Conservation (phyloP, 1,140 invertebrate genomes). For the Hyles euphorbiae region DNA sequence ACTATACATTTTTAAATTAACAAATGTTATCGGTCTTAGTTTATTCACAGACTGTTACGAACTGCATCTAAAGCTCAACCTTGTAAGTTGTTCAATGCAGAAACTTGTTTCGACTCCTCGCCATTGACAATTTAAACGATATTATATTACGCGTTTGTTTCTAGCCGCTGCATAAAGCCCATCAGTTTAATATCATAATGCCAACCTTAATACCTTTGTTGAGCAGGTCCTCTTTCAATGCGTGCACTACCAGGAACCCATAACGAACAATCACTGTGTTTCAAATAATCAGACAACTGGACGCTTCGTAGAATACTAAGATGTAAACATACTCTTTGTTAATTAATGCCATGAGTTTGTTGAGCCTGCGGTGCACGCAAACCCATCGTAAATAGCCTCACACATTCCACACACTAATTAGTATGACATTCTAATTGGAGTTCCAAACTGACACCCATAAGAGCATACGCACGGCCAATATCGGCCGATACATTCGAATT, state of each 20-base stretch:
- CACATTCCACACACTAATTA: constrained; percentile 10
- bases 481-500: constrained; percentile 13
- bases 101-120: neutral
- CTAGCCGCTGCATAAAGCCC: neutral
- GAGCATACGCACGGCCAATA: neutral
- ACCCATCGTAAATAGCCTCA: neutral
- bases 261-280: constrained; percentile 2
- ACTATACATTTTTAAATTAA: too few species aligned
- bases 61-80: too few species aligned
- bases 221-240: neutral
- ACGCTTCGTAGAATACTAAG: constrained; percentile 28
- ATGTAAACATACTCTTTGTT: constrained; percentile 29
- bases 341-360: neutral
- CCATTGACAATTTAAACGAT: too few species aligned
- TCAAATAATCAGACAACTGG: constrained; percentile 19
- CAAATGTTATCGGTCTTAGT: too few species aligned
- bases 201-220: neutral
- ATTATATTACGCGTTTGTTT: neutral
- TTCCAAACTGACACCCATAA: neutral
- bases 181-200: neutral
- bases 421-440: neutral
- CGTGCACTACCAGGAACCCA: constrained; percentile 7
- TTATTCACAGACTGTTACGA: too few species aligned
- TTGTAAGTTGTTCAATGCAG: neutral
- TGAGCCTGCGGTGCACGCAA: too few species aligned